phyloP scores from a whole-genome alignment of 1,140 invertebrate genomes.

The Proctacanthus coquilletti region DNA sequence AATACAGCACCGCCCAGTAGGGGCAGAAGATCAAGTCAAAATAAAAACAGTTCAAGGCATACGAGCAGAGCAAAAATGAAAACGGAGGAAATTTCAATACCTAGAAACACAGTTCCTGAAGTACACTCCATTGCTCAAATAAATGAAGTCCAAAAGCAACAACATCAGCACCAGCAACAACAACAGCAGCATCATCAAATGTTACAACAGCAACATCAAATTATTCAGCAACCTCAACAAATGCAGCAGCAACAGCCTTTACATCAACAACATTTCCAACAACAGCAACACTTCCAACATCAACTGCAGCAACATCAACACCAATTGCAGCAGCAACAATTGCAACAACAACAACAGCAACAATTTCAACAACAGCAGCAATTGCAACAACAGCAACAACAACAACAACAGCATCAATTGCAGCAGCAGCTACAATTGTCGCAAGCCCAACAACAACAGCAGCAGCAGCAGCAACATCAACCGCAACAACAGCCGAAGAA shows the following conservation, averaged over 20 bases:
- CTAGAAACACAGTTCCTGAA: too few species aligned
- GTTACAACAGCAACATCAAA: not conserved
- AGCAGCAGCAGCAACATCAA: not conserved
- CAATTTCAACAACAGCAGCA: conserved; percentile 2
- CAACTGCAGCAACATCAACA: not conserved
- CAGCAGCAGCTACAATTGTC: conserved; percentile 6
- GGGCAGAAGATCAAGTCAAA: too few species aligned
- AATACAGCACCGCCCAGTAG: too few species aligned
- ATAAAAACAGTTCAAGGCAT: too few species aligned
- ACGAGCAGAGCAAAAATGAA: too few species aligned
- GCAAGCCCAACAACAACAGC: not conserved
- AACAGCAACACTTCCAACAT: not conserved
- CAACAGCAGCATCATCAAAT: conserved; percentile 7
- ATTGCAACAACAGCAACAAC: conserved; percentile 6
- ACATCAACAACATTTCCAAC: not conserved
- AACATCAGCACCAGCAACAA: conserved; percentile 9
- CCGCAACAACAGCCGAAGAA: conserved; percentile 4
- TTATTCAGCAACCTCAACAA: conserved; percentile 1
- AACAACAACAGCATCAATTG: conserved; percentile 11
- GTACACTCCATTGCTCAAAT: too few species aligned
- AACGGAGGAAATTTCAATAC: too few species aligned
- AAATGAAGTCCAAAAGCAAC: too few species aligned
- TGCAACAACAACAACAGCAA: not conserved
- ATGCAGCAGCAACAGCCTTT: conserved; percentile 8
- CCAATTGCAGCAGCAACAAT: not conserved